phyloP scores from a whole-genome alignment of 2,888 invertebrate species.

The Leptopilina drosophilae region DNA sequence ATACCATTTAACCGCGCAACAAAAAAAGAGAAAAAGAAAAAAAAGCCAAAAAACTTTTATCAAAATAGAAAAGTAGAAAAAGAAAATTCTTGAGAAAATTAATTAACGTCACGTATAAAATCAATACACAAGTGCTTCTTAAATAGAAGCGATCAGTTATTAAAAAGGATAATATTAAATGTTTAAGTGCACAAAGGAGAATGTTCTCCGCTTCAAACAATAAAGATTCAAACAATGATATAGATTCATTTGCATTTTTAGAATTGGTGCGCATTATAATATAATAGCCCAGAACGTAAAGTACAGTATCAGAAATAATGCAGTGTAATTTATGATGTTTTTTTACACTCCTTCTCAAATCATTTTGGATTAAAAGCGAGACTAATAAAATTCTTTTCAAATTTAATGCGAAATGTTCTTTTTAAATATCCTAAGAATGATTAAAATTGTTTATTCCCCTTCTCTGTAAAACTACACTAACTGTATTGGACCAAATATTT shows the following conservation, averaged over 20 bases:
- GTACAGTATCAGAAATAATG: slow-evolving; percentile 25
- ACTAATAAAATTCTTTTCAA: not conserved
- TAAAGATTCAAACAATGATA: slow-evolving; percentile 17
- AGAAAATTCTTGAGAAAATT: no score
- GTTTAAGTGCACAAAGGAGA: slow-evolving; percentile 1
- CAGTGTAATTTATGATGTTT: slow-evolving; percentile 25
- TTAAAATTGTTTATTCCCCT: not conserved
- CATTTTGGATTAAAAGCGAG: not conserved
- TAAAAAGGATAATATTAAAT: slow-evolving; percentile 17
- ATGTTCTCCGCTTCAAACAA: slow-evolving; percentile 29
- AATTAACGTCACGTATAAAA: no score
- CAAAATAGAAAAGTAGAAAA: no score
- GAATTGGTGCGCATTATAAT: not conserved
- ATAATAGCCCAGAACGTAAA: slow-evolving; percentile 9
- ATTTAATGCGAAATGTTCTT: no score
- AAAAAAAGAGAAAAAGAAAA: no score
- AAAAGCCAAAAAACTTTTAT: no score
- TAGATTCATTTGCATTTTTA: slow-evolving; percentile 38
- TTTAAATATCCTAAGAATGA: not conserved
- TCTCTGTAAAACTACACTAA: no score
- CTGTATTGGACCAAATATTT: no score
- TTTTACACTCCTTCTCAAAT: not conserved
- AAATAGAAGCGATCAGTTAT: not conserved
- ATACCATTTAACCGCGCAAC: not conserved
- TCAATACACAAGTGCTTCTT: not conserved